Percentiles rank a stretch among this genome's conserved stretches.
phyloP scores from a whole-genome alignment of 2,888 invertebrate genomes.

The Tiphia femorata region DNA sequence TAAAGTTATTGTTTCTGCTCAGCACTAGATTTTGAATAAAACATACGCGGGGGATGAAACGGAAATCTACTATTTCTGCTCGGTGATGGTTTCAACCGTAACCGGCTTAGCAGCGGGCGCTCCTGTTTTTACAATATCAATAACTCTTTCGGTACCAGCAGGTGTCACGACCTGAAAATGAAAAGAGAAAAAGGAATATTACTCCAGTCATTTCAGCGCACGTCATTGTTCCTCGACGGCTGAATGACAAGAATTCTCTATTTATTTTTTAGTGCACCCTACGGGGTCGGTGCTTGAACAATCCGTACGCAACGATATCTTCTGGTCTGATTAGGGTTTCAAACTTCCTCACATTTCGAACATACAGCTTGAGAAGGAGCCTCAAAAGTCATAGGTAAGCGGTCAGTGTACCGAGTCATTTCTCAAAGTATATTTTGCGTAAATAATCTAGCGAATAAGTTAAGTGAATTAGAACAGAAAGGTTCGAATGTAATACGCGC shows the following conservation, averaged over 20 bases:
- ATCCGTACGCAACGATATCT: slow-evolving; percentile 59
- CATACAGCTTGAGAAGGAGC: slow-evolving; percentile 37
- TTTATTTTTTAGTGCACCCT: slow-evolving; percentile 62
- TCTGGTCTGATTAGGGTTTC: slow-evolving; percentile 50
- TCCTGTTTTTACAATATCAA: slow-evolving; percentile 61
- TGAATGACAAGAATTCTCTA: slow-evolving; percentile 22
- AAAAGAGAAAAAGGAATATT: neutral
- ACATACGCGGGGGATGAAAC: neutral
- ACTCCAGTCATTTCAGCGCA: neutral
- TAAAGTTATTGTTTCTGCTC: too few species aligned
- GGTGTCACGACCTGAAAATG: slow-evolving; percentile 43
- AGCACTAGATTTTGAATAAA: too few species aligned
- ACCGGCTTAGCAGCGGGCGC: slow-evolving; percentile 52
- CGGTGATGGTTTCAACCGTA: slow-evolving; percentile 30
- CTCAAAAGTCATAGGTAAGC: slow-evolving; percentile 51
- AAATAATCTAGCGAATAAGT: too few species aligned
- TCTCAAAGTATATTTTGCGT: too few species aligned
- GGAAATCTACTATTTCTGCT: neutral
- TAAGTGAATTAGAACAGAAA: too few species aligned
- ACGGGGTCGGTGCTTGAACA: slow-evolving; percentile 65
- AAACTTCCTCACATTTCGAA: slow-evolving; percentile 42
- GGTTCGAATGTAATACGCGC: too few species aligned
- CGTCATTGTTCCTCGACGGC: slow-evolving; percentile 10
- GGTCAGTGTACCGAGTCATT: slow-evolving; percentile 22
- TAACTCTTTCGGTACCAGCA: slow-evolving; percentile 51